phyloP scores from a whole-genome alignment of 2,113 vertebrate genomes.

The Thermophis baileyi region DNA sequence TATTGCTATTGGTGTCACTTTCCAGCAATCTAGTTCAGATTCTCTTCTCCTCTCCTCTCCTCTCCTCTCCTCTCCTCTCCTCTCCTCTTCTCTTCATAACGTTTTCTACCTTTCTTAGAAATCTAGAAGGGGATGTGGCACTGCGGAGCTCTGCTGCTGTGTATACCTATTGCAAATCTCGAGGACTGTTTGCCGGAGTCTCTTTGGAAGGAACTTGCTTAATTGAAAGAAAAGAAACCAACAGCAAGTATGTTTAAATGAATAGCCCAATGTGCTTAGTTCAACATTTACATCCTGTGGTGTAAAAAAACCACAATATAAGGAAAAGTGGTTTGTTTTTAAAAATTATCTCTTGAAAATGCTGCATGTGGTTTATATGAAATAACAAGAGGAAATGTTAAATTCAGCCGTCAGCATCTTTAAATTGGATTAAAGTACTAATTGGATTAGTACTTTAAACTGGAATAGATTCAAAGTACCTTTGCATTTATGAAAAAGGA shows the following conservation, averaged over 20 bases:
- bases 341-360: background rate
- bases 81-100: too few relatives aligned
- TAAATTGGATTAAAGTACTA: background rate
- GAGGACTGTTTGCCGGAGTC: slow-evolving; percentile 91
- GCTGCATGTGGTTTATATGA: background rate
- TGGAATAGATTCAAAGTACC: background rate
- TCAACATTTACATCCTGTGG: background rate
- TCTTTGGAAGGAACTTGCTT: slow-evolving; percentile 91
- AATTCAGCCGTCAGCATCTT: background rate
- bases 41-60: too few relatives aligned
- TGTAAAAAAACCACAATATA: background rate
- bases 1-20: background rate
- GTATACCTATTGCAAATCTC: slow-evolving; percentile 90
- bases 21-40: background rate
- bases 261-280: background rate
- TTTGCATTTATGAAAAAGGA: background rate
- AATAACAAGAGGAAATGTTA: background rate
- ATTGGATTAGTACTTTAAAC: too few relatives aligned
- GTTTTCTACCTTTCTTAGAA: slow-evolving; percentile 66
- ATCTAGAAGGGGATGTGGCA: slow-evolving; percentile 89
- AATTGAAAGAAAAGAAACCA: slow-evolving; percentile 94
- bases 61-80: too few relatives aligned
- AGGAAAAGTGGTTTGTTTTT: background rate
- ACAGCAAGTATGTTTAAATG: slow-evolving; percentile 83
- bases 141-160: slow-evolving; percentile 88